Evolutionary conservation across 2,797 vertebrate genomes (phyloP).

Genomic region (Pseudochaenichthys georgianus): DNA sequence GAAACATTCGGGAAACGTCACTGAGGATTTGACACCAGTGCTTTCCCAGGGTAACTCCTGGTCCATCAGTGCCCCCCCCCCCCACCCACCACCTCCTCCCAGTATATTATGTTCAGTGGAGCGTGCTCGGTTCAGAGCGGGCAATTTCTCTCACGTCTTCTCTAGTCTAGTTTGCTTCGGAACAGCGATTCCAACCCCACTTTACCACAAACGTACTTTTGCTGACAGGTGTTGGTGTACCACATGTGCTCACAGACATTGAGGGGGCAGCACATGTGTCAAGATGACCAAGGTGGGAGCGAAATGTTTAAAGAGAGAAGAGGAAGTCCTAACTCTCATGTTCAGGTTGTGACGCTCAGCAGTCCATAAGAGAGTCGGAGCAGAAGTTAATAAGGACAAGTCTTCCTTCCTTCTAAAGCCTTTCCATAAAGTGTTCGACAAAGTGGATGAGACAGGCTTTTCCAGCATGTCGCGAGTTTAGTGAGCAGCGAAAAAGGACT

Average conservation of each 20-base stretch:
- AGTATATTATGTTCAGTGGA: slow-evolving; percentile 81
- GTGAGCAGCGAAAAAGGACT: slow-evolving; percentile 42
- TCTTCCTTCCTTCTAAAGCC: slow-evolving; percentile 44
- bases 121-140: slow-evolving; percentile 74
- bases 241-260: slow-evolving; percentile 60
- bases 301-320: slow-evolving; percentile 35
- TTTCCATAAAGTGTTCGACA: slow-evolving; percentile 53
- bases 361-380: slow-evolving; percentile 64
- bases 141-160: slow-evolving; percentile 72
- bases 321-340: slow-evolving; percentile 46
- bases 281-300: slow-evolving; percentile 47
- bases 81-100: slow-evolving; percentile 35
- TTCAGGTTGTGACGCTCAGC: slow-evolving; percentile 56
- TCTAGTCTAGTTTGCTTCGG: slow-evolving; percentile 75
- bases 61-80: slow-evolving; percentile 62
- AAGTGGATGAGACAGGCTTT: slow-evolving; percentile 64
- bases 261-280: slow-evolving; percentile 65
- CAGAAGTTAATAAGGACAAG: slow-evolving; percentile 68
- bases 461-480: slow-evolving; percentile 49
- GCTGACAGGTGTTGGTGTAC: slow-evolving; percentile 76
- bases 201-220: slow-evolving; percentile 68
- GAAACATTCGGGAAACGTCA: slow-evolving; percentile 65
- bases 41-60: slow-evolving; percentile 70
- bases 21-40: slow-evolving; percentile 66
- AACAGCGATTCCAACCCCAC: slow-evolving; percentile 59